These are phyloP conservation scores for Percopsis omiscomaycus DNA, from an alignment of 2,797 vertebrate genomes.

Conservation along the genomic window DNA sequence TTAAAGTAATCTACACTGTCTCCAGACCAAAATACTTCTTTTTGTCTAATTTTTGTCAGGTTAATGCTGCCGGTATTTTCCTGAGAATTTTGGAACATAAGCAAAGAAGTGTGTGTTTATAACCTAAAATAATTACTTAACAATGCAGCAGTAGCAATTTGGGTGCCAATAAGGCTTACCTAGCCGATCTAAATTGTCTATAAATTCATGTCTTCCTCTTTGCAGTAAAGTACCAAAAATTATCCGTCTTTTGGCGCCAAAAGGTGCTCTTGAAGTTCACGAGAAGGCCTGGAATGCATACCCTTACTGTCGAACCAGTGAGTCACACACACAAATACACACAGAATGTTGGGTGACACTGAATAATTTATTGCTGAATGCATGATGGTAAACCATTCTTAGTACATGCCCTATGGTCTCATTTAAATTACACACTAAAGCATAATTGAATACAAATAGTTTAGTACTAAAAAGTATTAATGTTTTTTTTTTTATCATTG, in stretches of 20 bases:
- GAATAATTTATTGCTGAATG: not conserved
- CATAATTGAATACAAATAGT: no score
- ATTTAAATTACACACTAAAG: constrained; percentile 2
- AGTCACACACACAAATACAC: constrained; percentile 50
- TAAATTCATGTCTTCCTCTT: constrained; percentile 20
- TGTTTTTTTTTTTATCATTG: not conserved
- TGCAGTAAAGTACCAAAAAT: constrained; percentile 90
- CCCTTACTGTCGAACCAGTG: constrained; percentile 94
- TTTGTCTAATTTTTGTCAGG: no score
- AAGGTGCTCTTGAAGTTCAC: constrained; percentile 87
- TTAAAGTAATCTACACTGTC: no score
- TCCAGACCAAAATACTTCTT: no score
- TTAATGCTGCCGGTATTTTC: no score
- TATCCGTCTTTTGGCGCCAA: constrained; percentile 85
- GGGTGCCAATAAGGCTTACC: not conserved
- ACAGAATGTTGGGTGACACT: not conserved
- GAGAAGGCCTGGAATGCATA: constrained; percentile 99
- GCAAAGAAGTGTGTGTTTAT: no score
- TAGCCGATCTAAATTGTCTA: constrained; percentile 1
- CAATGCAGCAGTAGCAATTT: not conserved
- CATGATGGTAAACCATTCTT: not conserved
- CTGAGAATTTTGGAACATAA: no score
- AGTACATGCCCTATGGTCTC: not conserved
- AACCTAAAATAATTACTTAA: no score
- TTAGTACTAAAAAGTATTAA: not conserved